Conservation (phyloP, 2,797 vertebrate genomes). For the Myotis findleyi region DNA sequence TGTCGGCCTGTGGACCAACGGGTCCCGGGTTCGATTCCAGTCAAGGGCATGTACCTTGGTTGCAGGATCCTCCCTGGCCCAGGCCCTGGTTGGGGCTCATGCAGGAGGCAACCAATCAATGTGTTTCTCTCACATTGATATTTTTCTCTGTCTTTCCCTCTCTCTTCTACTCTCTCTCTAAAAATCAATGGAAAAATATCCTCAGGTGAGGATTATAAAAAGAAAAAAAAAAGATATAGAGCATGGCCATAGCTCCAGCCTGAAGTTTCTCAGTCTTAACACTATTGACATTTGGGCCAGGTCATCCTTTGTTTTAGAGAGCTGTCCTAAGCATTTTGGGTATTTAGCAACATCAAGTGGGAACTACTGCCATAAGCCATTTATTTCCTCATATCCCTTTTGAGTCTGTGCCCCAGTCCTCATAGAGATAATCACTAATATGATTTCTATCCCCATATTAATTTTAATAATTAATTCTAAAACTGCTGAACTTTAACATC, state of each 20-base stretch:
- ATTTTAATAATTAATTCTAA: constrained; percentile 58
- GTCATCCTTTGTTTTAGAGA: background rate
- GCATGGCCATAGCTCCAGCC: background rate
- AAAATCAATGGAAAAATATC: too few relatives aligned
- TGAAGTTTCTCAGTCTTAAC: background rate
- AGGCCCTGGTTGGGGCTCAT: too few relatives aligned
- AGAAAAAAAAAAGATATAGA: background rate
- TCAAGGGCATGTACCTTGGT: too few relatives aligned
- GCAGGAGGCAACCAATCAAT: too few relatives aligned
- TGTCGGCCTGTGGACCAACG: too few relatives aligned
- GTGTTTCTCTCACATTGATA: too few relatives aligned
- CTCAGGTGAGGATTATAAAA: too few relatives aligned
- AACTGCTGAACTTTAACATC: constrained; percentile 16
- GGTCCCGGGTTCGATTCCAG: too few relatives aligned
- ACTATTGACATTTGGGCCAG: background rate
- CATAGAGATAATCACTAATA: background rate
- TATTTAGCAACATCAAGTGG: background rate
- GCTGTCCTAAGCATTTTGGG: background rate
- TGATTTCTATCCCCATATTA: background rate
- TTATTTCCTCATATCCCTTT: background rate
- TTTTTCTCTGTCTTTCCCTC: too few relatives aligned
- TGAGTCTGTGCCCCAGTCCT: background rate
- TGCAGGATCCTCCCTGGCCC: too few relatives aligned
- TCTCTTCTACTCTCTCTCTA: too few relatives aligned
- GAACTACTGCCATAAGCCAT: background rate